Evolutionary conservation across 2,797 vertebrate genomes (phyloP).

Genomic region (Danio albolineatus): DNA sequence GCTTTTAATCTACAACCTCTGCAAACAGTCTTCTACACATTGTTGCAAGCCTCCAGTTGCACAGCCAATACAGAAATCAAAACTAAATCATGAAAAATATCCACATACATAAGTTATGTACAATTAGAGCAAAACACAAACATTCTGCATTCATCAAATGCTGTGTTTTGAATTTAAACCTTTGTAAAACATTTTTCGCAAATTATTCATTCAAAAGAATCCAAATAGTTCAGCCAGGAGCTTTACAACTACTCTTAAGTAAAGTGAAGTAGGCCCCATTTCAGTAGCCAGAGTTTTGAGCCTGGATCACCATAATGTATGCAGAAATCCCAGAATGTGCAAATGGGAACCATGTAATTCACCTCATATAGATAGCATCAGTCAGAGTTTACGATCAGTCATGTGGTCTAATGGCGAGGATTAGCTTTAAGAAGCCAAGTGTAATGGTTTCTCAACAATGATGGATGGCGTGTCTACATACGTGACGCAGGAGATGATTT

Average conservation of each 20-base stretch:
- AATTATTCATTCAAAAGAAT: background rate
- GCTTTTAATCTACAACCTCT: no score
- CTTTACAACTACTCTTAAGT: background rate
- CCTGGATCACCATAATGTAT: constrained; percentile 33
- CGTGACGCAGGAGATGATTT: constrained; percentile 13
- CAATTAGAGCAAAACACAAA: background rate
- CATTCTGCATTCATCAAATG: background rate
- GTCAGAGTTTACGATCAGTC: constrained; percentile 40
- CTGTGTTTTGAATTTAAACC: background rate
- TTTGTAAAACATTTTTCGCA: background rate
- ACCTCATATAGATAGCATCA: constrained; percentile 39
- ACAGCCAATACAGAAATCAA: background rate
- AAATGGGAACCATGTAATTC: constrained; percentile 43
- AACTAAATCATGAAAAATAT: background rate
- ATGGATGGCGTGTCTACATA: constrained; percentile 36
- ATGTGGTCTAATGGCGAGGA: constrained; percentile 31
- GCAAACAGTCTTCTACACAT: no score
- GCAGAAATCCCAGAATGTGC: constrained; percentile 48
- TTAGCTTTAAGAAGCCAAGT: constrained; percentile 40
- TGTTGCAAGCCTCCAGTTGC: background rate
- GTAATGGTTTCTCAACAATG: constrained; percentile 32
- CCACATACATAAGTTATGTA: background rate
- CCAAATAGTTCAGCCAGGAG: background rate
- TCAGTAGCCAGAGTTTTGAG: background rate
- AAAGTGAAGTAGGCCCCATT: background rate